phyloP scores from a whole-genome alignment of 2,888 invertebrate genomes.

The Kryphioiulus occultus region DNA sequence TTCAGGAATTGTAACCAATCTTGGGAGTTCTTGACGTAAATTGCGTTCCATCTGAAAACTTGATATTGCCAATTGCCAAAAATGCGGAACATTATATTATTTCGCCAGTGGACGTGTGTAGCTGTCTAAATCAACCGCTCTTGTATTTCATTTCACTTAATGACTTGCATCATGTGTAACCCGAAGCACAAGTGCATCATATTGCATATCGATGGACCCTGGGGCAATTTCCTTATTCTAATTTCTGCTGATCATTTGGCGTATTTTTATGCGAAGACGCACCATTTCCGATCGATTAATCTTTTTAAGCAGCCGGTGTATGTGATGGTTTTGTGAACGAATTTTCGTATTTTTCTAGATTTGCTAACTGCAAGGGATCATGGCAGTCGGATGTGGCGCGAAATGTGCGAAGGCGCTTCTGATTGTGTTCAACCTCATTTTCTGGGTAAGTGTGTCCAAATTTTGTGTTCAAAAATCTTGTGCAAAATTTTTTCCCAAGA shows the following conservation, averaged over 20 bases:
- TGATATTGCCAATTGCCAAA: background rate
- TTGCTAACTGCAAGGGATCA: constrained; percentile 37
- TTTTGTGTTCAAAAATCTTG: background rate
- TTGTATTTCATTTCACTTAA: background rate
- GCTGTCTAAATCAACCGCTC: background rate
- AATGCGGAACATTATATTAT: background rate
- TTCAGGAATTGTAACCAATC: background rate
- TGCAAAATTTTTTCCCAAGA: background rate
- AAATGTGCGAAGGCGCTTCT: constrained; percentile 64
- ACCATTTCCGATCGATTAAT: background rate
- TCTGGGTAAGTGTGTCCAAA: constrained; percentile 62
- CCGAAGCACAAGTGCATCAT: background rate
- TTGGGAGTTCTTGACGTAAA: background rate
- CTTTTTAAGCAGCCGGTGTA: too few relatives aligned
- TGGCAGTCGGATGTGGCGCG: constrained; percentile 62
- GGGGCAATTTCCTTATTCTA: background rate
- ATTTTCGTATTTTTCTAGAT: background rate
- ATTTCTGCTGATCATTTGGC: background rate
- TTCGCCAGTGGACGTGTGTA: background rate
- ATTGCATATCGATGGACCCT: background rate
- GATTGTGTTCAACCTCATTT: constrained; percentile 64
- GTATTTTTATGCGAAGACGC: background rate
- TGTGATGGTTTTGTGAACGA: background rate
- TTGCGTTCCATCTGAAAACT: background rate
- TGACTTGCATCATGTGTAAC: background rate